Evolutionary conservation across 64 coral and sea anemone species (phyloP).

Genomic region (Catalaphyllia jardinei): DNA sequence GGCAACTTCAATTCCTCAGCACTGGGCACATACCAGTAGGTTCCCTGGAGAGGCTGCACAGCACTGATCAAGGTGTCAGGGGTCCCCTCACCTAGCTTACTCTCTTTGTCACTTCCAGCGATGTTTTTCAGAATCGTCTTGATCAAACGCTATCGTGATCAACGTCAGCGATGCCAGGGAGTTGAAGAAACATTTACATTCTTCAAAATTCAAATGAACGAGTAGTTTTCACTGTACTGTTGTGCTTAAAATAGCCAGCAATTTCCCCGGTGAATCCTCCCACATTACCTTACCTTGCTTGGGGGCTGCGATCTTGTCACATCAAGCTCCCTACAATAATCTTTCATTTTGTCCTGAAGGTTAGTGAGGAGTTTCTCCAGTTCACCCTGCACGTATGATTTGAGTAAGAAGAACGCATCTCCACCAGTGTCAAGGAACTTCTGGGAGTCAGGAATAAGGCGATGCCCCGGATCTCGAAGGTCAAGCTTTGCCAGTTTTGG

Average conservation of each 20-base stretch:
- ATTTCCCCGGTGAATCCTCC: background rate
- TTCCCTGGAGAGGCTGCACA: constrained; percentile 64
- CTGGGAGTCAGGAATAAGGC: constrained; percentile 49
- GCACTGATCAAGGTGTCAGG: constrained; percentile 68
- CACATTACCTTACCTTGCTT: constrained; percentile 35
- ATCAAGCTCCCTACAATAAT: constrained; percentile 25
- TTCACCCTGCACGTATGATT: constrained; percentile 30
- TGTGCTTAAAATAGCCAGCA: background rate
- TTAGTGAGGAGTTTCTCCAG: constrained; percentile 40
- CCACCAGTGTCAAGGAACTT: constrained; percentile 89
- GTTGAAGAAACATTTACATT: too few relatives aligned
- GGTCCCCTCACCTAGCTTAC: constrained; percentile 64
- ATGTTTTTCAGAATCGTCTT: constrained; percentile 71
- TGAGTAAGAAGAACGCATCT: constrained; percentile 75
- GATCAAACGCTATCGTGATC: background rate
- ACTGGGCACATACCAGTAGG: too few relatives aligned
- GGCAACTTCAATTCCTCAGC: too few relatives aligned
- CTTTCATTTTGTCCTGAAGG: constrained; percentile 41
- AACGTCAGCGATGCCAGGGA: too few relatives aligned
- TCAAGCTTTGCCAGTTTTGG: constrained; percentile 51
- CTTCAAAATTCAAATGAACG: too few relatives aligned
- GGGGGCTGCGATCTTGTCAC: constrained; percentile 57
- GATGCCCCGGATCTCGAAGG: background rate
- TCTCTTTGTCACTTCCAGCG: constrained; percentile 55
- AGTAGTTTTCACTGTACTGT: too few relatives aligned